These are phyloP conservation scores for Amphimedon queenslandica DNA, from an alignment of 37 sponge, comb jelly and placozoan species.

Conservation along the genomic window DNA sequence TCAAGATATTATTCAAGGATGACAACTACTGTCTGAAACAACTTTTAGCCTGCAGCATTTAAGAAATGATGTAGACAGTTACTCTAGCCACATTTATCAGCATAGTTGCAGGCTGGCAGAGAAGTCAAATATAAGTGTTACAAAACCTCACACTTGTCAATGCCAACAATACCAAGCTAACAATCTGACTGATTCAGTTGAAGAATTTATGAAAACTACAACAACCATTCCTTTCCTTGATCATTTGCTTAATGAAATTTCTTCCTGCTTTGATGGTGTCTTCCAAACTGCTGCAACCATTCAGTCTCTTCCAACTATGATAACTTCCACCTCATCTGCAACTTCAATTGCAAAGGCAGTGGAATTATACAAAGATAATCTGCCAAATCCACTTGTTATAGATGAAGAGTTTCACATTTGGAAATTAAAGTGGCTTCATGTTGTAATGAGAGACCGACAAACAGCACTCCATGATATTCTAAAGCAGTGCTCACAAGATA, in stretches of 20 bases:
- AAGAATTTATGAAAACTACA: constrained; percentile 18
- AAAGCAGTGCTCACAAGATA: constrained; percentile 31
- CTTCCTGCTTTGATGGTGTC: constrained; percentile 36
- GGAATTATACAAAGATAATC: constrained; percentile 18
- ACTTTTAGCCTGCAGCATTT: neutral
- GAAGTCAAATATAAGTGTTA: constrained; percentile 15
- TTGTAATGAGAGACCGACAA: constrained; percentile 20
- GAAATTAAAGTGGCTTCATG: constrained; percentile 26
- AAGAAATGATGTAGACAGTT: constrained; percentile 14
- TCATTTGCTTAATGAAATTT: constrained; percentile 38
- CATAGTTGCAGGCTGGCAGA: constrained; percentile 26
- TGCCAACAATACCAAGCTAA: constrained; percentile 47
- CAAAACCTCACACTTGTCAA: constrained; percentile 26
- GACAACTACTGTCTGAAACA: too few relatives aligned
- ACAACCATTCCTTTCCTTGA: constrained; percentile 56
- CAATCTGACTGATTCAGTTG: constrained; percentile 8
- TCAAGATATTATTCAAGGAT: constrained; percentile 35
- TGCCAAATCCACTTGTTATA: constrained; percentile 4
- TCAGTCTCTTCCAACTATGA: constrained; percentile 29
- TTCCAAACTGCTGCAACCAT: constrained; percentile 16
- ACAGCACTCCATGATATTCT: constrained; percentile 24
- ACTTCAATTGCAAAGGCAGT: constrained; percentile 28
- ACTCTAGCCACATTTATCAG: constrained; percentile 29
- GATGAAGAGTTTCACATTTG: constrained; percentile 37
- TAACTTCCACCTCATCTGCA: constrained; percentile 15